Evolutionary conservation across 2,888 invertebrate genomes (phyloP).

Genomic region (Epistrophella euchroma): DNA sequence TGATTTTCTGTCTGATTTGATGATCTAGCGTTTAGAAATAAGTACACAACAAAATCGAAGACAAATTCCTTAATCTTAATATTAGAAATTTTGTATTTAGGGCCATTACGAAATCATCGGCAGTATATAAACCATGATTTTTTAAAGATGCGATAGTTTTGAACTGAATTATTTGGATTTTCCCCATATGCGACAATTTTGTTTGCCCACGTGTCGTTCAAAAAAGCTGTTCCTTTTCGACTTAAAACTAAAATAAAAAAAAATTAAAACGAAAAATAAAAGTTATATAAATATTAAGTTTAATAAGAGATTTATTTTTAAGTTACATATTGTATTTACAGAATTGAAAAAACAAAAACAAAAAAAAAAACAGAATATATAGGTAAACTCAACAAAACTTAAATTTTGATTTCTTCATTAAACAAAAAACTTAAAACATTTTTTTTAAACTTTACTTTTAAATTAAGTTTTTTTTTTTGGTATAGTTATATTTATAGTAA

Average conservation of each 20-base stretch:
- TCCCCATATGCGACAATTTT: no score
- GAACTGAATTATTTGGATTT: no score
- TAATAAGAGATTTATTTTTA: slow-evolving; percentile 51
- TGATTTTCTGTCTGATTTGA: no score
- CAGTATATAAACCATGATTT: no score
- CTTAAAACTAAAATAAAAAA: not conserved
- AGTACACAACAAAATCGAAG: no score
- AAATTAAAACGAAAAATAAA: not conserved
- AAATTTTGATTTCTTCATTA: slow-evolving; percentile 29
- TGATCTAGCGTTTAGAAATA: no score
- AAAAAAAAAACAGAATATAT: slow-evolving; percentile 31
- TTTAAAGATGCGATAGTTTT: no score
- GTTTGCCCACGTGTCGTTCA: no score
- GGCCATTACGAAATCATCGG: no score
- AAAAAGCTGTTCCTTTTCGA: not conserved
- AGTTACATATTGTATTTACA: slow-evolving; percentile 61
- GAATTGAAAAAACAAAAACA: slow-evolving; percentile 27
- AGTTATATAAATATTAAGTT: slow-evolving; percentile 12
- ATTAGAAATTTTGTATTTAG: no score
- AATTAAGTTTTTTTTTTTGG: slow-evolving; percentile 62
- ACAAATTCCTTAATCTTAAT: no score
- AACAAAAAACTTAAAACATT: slow-evolving; percentile 19
- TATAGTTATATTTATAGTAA: slow-evolving; percentile 70
- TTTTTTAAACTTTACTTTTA: slow-evolving; percentile 32
- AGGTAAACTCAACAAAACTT: slow-evolving; percentile 60